Evolutionary conservation across 1,140 invertebrate genomes (phyloP).

Genomic region (Hyles euphorbiae): DNA sequence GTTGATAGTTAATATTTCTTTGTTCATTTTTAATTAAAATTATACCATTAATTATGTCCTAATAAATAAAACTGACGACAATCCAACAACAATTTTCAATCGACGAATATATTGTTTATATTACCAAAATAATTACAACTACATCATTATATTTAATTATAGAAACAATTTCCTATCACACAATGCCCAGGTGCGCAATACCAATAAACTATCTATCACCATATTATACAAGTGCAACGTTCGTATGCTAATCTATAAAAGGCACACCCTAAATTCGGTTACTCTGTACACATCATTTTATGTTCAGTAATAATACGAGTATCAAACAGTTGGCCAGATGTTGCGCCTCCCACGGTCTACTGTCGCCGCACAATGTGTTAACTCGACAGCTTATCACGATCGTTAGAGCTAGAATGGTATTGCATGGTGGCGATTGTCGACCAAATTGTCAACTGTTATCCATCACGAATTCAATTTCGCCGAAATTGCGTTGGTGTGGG

Average conservation of each 20-base stretch:
- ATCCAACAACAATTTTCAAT: too few relatives aligned
- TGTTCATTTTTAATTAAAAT: too few relatives aligned
- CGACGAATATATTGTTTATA: too few relatives aligned
- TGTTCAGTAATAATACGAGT: constrained; percentile 3
- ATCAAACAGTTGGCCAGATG: constrained; percentile 18
- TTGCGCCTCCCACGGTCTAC: constrained; percentile 25
- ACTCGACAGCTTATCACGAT: constrained; percentile 16
- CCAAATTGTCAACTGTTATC: neutral
- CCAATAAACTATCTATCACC: too few relatives aligned
- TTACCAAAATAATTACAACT: too few relatives aligned
- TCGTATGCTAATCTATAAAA: constrained; percentile 2
- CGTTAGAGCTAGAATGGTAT: neutral
- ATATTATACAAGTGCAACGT: neutral
- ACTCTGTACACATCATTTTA: constrained; percentile 3
- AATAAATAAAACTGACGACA: too few relatives aligned
- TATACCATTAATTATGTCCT: too few relatives aligned
- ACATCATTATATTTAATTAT: too few relatives aligned
- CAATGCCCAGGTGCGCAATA: too few relatives aligned
- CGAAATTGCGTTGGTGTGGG: too few relatives aligned
- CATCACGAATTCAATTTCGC: neutral
- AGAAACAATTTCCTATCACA: too few relatives aligned
- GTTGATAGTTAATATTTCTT: too few relatives aligned
- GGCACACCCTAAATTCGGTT: neutral
- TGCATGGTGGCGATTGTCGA: neutral
- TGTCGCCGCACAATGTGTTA: constrained; percentile 6